Evolutionary conservation across 2,888 invertebrate species (phyloP), one percentile per base, ranked within the genome.

Genomic region (Xiphydria camelus): DNA sequence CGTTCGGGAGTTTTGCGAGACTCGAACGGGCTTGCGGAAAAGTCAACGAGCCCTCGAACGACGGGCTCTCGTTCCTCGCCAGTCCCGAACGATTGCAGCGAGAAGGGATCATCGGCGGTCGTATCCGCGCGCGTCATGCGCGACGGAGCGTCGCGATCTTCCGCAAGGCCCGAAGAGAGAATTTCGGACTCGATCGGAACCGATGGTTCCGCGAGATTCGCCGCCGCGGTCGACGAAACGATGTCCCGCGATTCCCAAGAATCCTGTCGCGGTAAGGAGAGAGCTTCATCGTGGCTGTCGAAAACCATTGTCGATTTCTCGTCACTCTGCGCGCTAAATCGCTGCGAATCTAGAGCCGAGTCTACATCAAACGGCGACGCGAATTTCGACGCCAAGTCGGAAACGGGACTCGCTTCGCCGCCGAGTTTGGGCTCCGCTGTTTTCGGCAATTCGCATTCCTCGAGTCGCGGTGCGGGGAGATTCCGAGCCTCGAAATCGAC

Each of bases 321-420:
- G 4, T 12, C 12, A 29, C 29, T 29, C 4, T 29, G 1, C 12
- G 5, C 4, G 14, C 14, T 12, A 29, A 1, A 14, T 15, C 15
- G 29, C 12, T 29, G 12, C 14, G 15, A 29, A 29, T 29, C 12
- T 4, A 29, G 15, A 29, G 12, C 29, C 1, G 15, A 12, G 15
- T 15, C 29, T 7, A 14, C 15, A 29, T 15, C 29, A 29, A 29
- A 15, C 12, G 29, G 29, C 15, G 12, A 3, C 5, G 29, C 29
- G 9, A 10, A 15, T 3, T 29, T 15, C 34, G 14, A 18, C 12
- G 5, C 2, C 4, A 18, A 18, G 18, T 19, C 34, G 9, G 34
- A 15, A 34, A 19, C 34, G 2, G 34, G 34, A 34, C 34, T 34
- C 1, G 15, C 34, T 18, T 34, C 34, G 23, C 23, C 23, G 7